Base-by-base conservation (phyloP, 2,888 invertebrate species). In the Lomographa bimaculata region DNA sequence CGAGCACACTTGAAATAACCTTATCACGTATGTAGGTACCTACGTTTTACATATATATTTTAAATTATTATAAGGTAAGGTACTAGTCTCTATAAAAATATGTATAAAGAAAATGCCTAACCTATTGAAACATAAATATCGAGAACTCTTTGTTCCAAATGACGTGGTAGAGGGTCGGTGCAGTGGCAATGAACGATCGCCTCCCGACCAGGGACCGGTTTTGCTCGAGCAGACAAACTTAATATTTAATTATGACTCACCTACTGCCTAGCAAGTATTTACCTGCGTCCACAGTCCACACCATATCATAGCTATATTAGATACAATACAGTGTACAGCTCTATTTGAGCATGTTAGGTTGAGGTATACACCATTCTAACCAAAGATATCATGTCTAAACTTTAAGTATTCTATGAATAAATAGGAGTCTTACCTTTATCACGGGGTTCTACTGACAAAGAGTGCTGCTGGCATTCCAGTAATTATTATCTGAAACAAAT, bases 351-450 rank as follows among this genome's bases (percentile, higher is more conserved):
- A n/a, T n/a, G n/a, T n/a, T n/a, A n/a, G n/a, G n/a, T n/a, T n/a
- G n/a, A n/a, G n/a, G n/a, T n/a, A n/a, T n/a, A n/a, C n/a, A n/a
- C n/a, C n/a, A n/a, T n/a, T n/a, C n/a, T n/a, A n/a, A n/a, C n/a
- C n/a, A n/a, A n/a, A n/a, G n/a, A n/a, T n/a, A n/a, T n/a, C n/a
- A n/a, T n/a, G n/a, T n/a, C n/a, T n/a, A n/a, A n/a, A n/a, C n/a
- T n/a, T n/a, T n/a, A n/a, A n/a, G n/a, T n/a, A n/a, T n/a, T n/a
- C n/a, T n/a, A n/a, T n/a, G n/a, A n/a, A n/a, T n/a, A n/a, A n/a
- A n/a, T n/a, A n/a, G n/a, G n/a, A n/a, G n/a, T n/a, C 27, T 9
- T 58, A 74, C 75, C 73, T 71, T 76, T 58, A 75, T 67, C 60
- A 65, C 56, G 51, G 56, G 51, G 60, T 69, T 64, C 57, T 52